A percentile compares a stretch with the other conserved stretches of the same genome.
Conservation (phyloP, 2,888 invertebrate species). For the Beris morrisii region DNA sequence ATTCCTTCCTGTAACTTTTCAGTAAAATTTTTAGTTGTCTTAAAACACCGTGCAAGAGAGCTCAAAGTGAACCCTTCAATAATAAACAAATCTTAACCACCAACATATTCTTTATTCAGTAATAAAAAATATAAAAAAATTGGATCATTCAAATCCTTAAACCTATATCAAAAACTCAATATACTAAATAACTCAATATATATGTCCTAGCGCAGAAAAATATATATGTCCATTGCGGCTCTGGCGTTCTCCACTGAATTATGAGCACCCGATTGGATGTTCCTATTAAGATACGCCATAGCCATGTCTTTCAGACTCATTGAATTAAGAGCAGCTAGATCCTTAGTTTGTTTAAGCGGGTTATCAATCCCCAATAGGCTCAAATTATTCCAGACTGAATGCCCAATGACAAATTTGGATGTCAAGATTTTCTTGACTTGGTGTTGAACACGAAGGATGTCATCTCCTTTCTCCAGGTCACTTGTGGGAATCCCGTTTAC, state of each 20-base stretch:
- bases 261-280: slow-evolving; percentile 84
- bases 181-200: no score
- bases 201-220: no score
- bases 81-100: no score
- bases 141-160: no score
- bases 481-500: slow-evolving; percentile 82
- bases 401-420: slow-evolving; percentile 80
- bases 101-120: no score
- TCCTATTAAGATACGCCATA: slow-evolving; percentile 69
- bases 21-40: no score
- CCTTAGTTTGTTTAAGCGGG: slow-evolving; percentile 81
- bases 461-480: slow-evolving; percentile 69
- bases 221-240: slow-evolving; percentile 78
- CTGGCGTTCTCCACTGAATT: slow-evolving; percentile 78
- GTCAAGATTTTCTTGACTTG: slow-evolving; percentile 76
- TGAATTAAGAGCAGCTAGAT: slow-evolving; percentile 71
- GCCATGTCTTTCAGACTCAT: slow-evolving; percentile 79
- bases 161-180: no score
- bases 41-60: no score
- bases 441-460: slow-evolving; percentile 69
- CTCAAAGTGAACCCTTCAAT: no score
- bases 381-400: slow-evolving; percentile 83
- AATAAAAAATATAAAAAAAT: no score
- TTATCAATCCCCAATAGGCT: no score
- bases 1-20: no score